These are phyloP conservation scores for Sandelia bainsii DNA, from an alignment of 2,797 vertebrate species.

Conservation along the genomic window DNA sequence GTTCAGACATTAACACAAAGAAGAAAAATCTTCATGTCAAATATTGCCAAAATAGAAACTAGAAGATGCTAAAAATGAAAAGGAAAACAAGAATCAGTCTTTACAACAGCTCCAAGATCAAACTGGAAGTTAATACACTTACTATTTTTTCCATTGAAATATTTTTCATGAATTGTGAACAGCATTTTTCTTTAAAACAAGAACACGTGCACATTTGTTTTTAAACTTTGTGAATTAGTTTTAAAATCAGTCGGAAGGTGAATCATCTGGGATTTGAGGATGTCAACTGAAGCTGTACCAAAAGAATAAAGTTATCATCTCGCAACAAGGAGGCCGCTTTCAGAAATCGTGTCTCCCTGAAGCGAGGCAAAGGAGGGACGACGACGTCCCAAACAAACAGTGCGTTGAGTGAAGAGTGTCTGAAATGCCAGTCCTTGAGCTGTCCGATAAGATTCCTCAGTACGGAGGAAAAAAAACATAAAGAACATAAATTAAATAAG, in stretches of 20 bases:
- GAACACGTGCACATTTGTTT: conserved; percentile 50
- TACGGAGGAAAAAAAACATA: conserved; percentile 47
- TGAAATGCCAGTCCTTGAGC: conserved; percentile 59
- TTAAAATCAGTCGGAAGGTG: conserved; percentile 54
- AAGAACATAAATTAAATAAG: conserved; percentile 51
- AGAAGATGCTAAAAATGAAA: conserved; percentile 19
- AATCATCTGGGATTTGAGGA: conserved; percentile 18
- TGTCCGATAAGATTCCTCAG: conserved; percentile 55
- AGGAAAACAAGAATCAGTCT: conserved; percentile 6
- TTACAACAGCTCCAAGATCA: conserved; percentile 25
- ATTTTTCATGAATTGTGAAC: conserved; percentile 42
- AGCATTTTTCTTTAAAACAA: conserved; percentile 40
- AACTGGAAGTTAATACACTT: conserved; percentile 11
- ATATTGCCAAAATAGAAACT: conserved; percentile 16
- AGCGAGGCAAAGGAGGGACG: conserved; percentile 7
- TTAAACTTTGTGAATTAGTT: conserved; percentile 30
- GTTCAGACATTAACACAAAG: not conserved
- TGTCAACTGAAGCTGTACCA: not conserved
- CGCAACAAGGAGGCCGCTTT: not conserved
- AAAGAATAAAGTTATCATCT: conserved; percentile 27
- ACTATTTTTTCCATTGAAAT: conserved; percentile 11
- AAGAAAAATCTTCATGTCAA: conserved; percentile 17
- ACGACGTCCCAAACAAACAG: conserved; percentile 27
- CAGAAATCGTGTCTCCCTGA: conserved; percentile 12
- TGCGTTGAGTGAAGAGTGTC: conserved; percentile 6